Evolutionary conservation across 2,797 vertebrate species (phyloP).

Genomic region (Neoniphon sammara): DNA sequence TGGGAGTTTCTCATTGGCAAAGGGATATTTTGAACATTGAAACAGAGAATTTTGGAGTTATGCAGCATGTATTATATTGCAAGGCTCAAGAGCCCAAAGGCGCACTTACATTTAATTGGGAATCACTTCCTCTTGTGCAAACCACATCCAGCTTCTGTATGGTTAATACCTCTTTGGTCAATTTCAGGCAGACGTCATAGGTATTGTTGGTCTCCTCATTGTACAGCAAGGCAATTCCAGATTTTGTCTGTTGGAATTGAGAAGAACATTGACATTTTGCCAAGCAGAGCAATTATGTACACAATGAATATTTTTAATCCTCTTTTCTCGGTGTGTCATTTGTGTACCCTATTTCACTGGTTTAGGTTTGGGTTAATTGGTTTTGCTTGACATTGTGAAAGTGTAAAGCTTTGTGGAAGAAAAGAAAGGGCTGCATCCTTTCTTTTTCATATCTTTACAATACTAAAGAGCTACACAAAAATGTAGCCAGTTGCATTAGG

Average conservation of each 20-base stretch:
- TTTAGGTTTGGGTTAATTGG: conserved; percentile 51
- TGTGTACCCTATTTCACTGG: conserved; percentile 34
- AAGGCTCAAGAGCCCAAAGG: conserved; percentile 38
- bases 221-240: conserved; percentile 88
- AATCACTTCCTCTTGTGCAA: conserved; percentile 85
- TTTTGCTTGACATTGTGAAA: conserved; percentile 48
- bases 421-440: conserved; percentile 13
- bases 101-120: conserved; percentile 92
- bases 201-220: conserved; percentile 87
- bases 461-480: conserved; percentile 3
- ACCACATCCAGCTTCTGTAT: conserved; percentile 95
- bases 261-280: conserved; percentile 66
- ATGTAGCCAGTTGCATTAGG: conserved; percentile 1
- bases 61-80: conserved; percentile 46
- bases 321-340: conserved; percentile 56
- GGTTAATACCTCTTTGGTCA: conserved; percentile 90
- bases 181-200: conserved; percentile 90
- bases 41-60: conserved; percentile 41
- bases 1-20: conserved; percentile 86
- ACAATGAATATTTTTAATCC: conserved; percentile 69
- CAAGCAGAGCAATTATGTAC: conserved; percentile 61
- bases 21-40: conserved; percentile 69
- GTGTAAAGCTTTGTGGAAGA: conserved; percentile 27
- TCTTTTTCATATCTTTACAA: conserved; percentile 18
- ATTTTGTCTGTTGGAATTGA: conserved; percentile 88